phyloP scores from a whole-genome alignment of 2,113 vertebrate genomes.

The Siphamia tubifer region DNA sequence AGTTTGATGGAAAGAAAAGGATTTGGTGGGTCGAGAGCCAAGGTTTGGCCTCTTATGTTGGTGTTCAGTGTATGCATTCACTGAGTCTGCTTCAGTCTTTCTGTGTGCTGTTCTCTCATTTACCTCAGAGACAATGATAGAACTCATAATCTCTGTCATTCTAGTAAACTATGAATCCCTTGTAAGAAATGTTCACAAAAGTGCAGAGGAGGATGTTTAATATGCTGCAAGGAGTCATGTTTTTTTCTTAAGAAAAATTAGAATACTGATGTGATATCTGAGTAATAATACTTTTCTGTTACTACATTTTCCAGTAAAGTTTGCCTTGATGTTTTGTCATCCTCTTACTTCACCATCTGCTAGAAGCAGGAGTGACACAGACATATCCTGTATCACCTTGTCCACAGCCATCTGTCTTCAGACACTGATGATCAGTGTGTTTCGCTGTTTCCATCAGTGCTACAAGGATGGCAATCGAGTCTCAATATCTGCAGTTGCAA shows the following conservation, averaged over 20 bases:
- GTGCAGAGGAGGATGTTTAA: not conserved
- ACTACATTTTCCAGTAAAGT: constrained; percentile 2
- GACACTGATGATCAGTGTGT: not conserved
- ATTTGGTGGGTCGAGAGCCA: constrained; percentile 35
- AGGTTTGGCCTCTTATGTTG: constrained; percentile 19
- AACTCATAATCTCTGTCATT: not conserved
- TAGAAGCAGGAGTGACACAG: not conserved
- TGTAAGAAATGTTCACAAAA: not conserved
- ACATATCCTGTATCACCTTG: not conserved
- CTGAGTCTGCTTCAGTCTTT: not conserved
- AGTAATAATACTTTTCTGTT: not conserved
- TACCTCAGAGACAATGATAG: not conserved
- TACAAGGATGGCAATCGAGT: not conserved
- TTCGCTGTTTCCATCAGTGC: not conserved
- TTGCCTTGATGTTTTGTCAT: constrained; percentile 8
- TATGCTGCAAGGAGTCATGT: not conserved
- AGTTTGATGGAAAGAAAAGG: constrained; percentile 18
- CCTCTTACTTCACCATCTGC: not conserved
- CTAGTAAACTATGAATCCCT: not conserved
- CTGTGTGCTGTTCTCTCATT: not conserved
- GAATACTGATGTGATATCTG: not conserved
- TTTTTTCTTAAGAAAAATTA: not conserved
- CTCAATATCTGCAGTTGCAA: not conserved
- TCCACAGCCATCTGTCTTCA: not conserved
- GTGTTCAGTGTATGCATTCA: not conserved